Base-by-base conservation (phyloP, 2,797 vertebrate genomes). In the Poecilia velifera region DNA sequence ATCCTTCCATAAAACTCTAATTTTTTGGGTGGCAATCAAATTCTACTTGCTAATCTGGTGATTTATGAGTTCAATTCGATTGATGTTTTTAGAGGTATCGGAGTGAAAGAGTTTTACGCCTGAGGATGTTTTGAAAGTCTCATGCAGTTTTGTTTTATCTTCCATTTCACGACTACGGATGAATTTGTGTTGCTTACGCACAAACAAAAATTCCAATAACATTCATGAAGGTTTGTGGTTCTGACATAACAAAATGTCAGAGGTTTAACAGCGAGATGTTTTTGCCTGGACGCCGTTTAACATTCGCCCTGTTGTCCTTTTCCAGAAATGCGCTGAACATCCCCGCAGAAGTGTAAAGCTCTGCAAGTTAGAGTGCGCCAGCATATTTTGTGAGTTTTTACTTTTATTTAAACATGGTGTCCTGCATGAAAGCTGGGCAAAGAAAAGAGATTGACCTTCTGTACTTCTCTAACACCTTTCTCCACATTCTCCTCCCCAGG, bases 261-360 rank as follows among this genome's bases (percentile, higher is more conserved):
- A 51, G 46, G 0, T 18, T 47, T 47, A 47, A 47, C 46, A 47
- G 46, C 14, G 46, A 47, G 20, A 8, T 22, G 18, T 7, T 51
- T 51, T 68, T 43, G 28, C 66, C 47, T 76, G 34, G 9, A 62
- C 25, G 16, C 0, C n/a, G 3, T 80, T 34, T 86, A 64, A 88
- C 39, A 0, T 71, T 47, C 22, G 76, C 76, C 7, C 79, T 39
- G 82, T 47, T 88, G 20, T 84, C 64, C 25, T 2, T 75, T 88
- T 87, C 16, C 92, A 96, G 95, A 89, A 94, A 94, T 92, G 92
- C 81, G 90, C 90, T 96, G 89, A 95, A 91, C 75, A 73, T 87
- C 77, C 92, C 90, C 55, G 91, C 93, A 82, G 86, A 82, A 6
- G 95, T 95, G 90, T 96, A 95, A 94, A 14, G 39, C 59, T 77